Percentiles rank a stretch among this genome's conserved stretches.
These are phyloP conservation scores for Bellardia bayeri DNA, from an alignment of 2,888 invertebrate species.

Conservation along the genomic window DNA sequence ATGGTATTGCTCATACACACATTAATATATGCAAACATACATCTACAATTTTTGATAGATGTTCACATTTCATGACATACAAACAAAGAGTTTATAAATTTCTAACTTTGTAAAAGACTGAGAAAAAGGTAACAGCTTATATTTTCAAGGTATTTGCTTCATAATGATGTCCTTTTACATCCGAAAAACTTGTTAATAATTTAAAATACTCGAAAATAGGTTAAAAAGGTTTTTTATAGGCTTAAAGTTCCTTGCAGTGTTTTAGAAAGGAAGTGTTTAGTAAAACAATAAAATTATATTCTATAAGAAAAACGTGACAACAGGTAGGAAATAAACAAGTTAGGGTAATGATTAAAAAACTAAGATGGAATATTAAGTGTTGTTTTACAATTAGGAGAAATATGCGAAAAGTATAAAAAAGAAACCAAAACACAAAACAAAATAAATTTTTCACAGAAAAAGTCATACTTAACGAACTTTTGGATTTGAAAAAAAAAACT, in stretches of 20 bases:
- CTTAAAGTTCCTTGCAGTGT: background rate
- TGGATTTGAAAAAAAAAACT: no score
- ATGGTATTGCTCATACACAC: background rate
- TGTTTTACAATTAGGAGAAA: background rate
- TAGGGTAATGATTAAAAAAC: conserved; percentile 30
- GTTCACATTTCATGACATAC: background rate
- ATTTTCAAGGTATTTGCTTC: conserved; percentile 42
- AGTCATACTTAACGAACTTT: no score
- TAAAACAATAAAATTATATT: conserved; percentile 39
- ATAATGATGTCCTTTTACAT: background rate
- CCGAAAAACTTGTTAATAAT: conserved; percentile 34
- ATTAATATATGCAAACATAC: background rate
- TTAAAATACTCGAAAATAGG: conserved; percentile 16
- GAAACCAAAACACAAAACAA: background rate
- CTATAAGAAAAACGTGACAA: conserved; percentile 54
- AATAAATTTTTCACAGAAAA: background rate
- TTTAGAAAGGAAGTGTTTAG: background rate
- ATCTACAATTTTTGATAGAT: background rate
- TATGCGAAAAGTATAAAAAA: background rate
- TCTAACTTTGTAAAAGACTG: conserved; percentile 23
- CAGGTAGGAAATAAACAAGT: conserved; percentile 24
- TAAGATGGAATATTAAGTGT: background rate
- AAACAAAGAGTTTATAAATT: conserved; percentile 33
- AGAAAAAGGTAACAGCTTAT: background rate
- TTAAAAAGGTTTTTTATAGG: conserved; percentile 19